Evolutionary conservation across 2,113 vertebrate genomes (phyloP).

Genomic region (Xiphophorus couchianus): DNA sequence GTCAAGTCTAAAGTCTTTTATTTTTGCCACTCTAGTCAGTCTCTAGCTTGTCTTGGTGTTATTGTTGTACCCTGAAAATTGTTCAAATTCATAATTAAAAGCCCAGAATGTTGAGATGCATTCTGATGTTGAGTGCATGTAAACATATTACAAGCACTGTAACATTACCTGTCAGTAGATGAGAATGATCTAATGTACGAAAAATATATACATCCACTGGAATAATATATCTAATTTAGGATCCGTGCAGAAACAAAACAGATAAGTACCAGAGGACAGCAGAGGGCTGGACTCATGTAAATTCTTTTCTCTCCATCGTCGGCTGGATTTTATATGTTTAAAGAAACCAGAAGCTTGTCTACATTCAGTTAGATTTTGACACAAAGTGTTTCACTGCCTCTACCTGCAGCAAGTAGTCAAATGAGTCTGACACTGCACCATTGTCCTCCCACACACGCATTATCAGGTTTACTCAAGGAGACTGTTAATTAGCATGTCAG

Average conservation of each 20-base stretch:
- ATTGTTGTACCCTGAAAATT: too few species aligned
- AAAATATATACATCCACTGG: not conserved
- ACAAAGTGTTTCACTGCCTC: not conserved
- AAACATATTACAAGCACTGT: too few species aligned
- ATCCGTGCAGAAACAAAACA: not conserved
- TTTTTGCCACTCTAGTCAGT: too few species aligned
- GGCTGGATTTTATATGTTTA: not conserved
- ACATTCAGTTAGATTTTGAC: not conserved
- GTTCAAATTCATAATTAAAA: too few species aligned
- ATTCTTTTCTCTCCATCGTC: not conserved
- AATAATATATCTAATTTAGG: not conserved
- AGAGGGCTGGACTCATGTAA: too few species aligned
- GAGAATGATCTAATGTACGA: not conserved
- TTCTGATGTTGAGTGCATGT: too few species aligned
- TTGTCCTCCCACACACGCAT: not conserved
- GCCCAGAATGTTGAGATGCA: too few species aligned
- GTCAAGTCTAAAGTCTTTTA: too few species aligned
- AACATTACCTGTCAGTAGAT: not conserved
- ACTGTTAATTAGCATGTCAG: slow-evolving; percentile 80
- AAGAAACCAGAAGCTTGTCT: not conserved
- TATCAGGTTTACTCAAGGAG: slow-evolving; percentile 70
- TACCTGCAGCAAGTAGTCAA: not conserved
- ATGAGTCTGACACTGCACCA: not conserved
- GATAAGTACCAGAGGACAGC: not conserved
- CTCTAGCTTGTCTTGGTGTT: too few species aligned